These are phyloP conservation scores for Troilus luridus DNA, from an alignment of 2,888 invertebrate species.

Conservation along the genomic window DNA sequence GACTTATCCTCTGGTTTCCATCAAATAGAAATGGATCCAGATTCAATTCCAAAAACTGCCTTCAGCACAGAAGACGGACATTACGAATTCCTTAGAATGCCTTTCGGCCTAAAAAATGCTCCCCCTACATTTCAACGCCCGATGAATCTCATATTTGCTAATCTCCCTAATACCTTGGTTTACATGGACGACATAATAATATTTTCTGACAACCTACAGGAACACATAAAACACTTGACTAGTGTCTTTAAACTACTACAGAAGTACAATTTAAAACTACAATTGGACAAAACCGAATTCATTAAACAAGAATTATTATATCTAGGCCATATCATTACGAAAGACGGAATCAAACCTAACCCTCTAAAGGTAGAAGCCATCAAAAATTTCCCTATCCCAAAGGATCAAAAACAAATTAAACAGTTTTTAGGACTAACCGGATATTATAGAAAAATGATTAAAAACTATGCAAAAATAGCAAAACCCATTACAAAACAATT, in stretches of 20 bases:
- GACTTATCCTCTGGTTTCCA: too few species aligned
- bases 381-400: constrained; percentile 57
- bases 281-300: constrained; percentile 61
- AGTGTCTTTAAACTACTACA: constrained; percentile 60
- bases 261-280: constrained; percentile 59
- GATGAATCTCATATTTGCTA: background rate
- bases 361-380: constrained; percentile 59
- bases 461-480: too few species aligned
- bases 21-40: too few species aligned
- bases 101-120: background rate
- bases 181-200: constrained; percentile 62
- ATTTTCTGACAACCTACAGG: constrained; percentile 53
- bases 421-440: constrained; percentile 61
- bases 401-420: constrained; percentile 59
- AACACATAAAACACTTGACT: constrained; percentile 58
- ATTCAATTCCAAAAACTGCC: too few species aligned
- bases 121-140: background rate
- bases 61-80: background rate
- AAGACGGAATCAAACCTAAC: constrained; percentile 61
- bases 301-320: constrained; percentile 32
- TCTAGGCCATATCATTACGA: constrained; percentile 59
- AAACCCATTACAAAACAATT: too few species aligned
- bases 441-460: constrained; percentile 43
- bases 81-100: background rate
- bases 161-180: constrained; percentile 7